phyloP scores from a whole-genome alignment of 2,113 vertebrate species.

The Forbesichthys agassizii region DNA sequence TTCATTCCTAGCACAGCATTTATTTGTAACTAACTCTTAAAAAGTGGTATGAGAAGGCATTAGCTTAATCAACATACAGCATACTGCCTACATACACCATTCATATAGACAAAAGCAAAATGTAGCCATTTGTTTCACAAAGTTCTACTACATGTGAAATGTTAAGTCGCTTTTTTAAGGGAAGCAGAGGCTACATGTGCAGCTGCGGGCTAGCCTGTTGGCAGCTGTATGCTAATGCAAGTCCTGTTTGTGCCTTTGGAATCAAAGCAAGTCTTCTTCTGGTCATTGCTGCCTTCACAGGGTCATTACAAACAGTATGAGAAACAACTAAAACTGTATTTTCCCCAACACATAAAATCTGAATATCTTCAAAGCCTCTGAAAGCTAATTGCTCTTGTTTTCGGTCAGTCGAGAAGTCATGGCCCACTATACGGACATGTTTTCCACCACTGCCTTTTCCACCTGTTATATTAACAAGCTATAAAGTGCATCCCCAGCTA shows the following conservation, averaged over 20 bases:
- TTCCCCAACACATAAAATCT: too few species aligned
- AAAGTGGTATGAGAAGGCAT: neutral
- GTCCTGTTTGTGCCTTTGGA: constrained; percentile 59
- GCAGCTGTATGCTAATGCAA: constrained; percentile 73
- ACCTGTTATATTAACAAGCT: too few species aligned
- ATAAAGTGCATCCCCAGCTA: too few species aligned
- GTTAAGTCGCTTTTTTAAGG: constrained; percentile 45
- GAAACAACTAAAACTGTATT: too few species aligned
- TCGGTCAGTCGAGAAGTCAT: neutral
- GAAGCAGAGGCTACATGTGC: constrained; percentile 50
- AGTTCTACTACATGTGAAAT: constrained; percentile 22
- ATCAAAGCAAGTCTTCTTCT: constrained; percentile 60
- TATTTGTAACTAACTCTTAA: neutral
- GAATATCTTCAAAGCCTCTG: too few species aligned
- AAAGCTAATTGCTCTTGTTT: neutral
- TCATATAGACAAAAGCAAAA: constrained; percentile 9
- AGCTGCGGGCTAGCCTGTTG: constrained; percentile 62
- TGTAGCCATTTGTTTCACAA: constrained; percentile 17
- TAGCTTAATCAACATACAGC: neutral
- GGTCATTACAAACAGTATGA: too few species aligned
- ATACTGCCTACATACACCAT: neutral
- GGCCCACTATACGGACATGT: neutral
- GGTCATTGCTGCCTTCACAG: constrained; percentile 35
- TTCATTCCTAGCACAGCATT: neutral
- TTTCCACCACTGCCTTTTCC: too few species aligned